Conservation (phyloP, 2,797 vertebrate genomes). For the Schizopygopsis malacanthus region DNA sequence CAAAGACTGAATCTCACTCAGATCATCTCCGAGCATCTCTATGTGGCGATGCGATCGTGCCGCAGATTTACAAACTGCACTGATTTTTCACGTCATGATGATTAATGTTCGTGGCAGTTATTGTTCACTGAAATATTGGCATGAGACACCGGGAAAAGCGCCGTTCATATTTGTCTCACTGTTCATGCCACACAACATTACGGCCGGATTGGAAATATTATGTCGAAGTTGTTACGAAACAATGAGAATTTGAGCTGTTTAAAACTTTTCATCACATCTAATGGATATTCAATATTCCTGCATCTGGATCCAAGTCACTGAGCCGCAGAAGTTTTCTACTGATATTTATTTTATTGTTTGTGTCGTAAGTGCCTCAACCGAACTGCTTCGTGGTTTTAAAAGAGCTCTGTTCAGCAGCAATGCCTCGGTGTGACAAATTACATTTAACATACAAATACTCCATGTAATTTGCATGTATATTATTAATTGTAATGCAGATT, state of each 20-base stretch:
- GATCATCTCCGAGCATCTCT: not conserved
- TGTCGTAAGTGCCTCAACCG: not conserved
- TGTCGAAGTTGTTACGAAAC: slow-evolving; percentile 24
- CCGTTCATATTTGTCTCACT: slow-evolving; percentile 36
- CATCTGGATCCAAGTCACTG: not conserved
- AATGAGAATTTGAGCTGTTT: not conserved
- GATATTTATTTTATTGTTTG: not conserved
- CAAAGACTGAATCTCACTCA: not conserved
- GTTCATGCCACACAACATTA: slow-evolving; percentile 28
- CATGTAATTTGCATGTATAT: not conserved
- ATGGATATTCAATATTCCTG: slow-evolving; percentile 27
- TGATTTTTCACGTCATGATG: slow-evolving; percentile 20
- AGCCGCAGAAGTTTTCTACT: not conserved
- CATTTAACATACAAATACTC: not conserved
- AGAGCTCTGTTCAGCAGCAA: not conserved
- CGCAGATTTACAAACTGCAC: slow-evolving; percentile 1
- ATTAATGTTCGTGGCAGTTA: slow-evolving; percentile 22
- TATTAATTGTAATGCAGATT: not conserved
- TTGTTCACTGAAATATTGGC: slow-evolving; percentile 26
- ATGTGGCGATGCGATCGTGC: not conserved
- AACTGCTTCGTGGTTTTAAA: not conserved
- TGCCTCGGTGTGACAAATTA: not conserved
- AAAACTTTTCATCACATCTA: slow-evolving; percentile 9
- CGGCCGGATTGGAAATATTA: not conserved
- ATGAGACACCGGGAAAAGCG: slow-evolving; percentile 12